Percentiles rank a stretch among this genome's conserved stretches.
Evolutionary conservation across 2,113 vertebrate genomes (phyloP).

Genomic region (Paracanthobrama guichenoti): DNA sequence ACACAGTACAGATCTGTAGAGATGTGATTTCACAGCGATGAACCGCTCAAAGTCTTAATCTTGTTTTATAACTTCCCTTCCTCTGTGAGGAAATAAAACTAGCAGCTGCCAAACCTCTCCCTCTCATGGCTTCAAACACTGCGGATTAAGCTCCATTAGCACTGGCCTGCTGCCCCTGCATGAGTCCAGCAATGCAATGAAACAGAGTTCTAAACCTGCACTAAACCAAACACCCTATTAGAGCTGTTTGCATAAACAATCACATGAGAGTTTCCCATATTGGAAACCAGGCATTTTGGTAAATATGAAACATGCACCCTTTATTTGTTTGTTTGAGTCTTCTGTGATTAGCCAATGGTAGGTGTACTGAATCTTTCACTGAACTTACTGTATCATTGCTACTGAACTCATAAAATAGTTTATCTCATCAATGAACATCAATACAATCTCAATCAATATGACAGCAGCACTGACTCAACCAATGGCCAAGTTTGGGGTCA

Average conservation of each 20-base stretch:
- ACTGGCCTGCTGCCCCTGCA: constrained; percentile 42
- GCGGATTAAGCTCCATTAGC: constrained; percentile 53
- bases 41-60: constrained; percentile 32
- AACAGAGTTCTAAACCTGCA: constrained; percentile 1
- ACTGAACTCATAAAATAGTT: neutral
- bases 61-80: constrained; percentile 30
- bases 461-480: neutral
- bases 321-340: neutral
- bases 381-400: neutral
- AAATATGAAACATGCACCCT: neutral
- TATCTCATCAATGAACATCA: neutral
- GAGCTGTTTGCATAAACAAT: constrained; percentile 41
- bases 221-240: constrained; percentile 18
- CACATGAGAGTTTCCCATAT: neutral
- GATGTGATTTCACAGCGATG: neutral
- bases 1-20: neutral
- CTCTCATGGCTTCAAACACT: constrained; percentile 46
- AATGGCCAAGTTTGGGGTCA: neutral
- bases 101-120: constrained; percentile 35
- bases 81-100: constrained; percentile 48
- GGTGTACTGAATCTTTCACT: neutral
- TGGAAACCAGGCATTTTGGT: neutral
- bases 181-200: constrained; percentile 25
- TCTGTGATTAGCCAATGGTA: neutral
- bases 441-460: neutral